Base-by-base conservation (phyloP, 2,797 vertebrate species). In the Morus bassanus region DNA sequence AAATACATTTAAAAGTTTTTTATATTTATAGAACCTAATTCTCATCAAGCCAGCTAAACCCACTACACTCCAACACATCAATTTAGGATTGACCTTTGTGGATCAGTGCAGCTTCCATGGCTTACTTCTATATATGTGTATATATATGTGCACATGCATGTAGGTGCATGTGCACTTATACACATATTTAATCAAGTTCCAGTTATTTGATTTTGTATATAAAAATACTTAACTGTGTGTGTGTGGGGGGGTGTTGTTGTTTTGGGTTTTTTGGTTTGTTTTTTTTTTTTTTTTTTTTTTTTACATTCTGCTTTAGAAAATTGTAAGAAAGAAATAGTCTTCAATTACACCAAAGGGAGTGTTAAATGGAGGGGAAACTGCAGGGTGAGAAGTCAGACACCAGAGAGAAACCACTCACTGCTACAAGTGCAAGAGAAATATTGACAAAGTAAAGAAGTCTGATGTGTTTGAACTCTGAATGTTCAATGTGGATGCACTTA, bases 281-380 rank as follows among this genome's bases (percentile, higher is more conserved):
- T 51, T 25, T 27, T 15, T 33, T 2, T 22, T 13, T 14, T 21
- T 24, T 22, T 17, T 22, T 5, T 74, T 45, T 88, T 83, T 61
- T 27, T 8, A 79, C 37, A 51, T 72, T 93, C 37, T 84, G 21
- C 65, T 84, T 88, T 53, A n/a, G 69, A 91, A 85, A 95, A 78
- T 3, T 25, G 2, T 23, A 83, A 75, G 57, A 77, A 70, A 70
- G 10, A 64, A 78, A 35, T 6, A 75, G 33, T 59, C 59, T 88
- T 78, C 76, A 85, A 24, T 88, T 84, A 65, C 65, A 73, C 63
- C 37, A 54, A 92, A 93, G 28, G 27, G 35, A 92, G 28, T 46
- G 69, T 90, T 94, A 90, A 94, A 96, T 81, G 69, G 37, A 92
- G 78, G 59, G 67, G 85, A 92, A 96, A 90, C 82, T 63, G 46